phyloP scores from a whole-genome alignment of 2,888 invertebrate genomes.

The Orthosia incerta region DNA sequence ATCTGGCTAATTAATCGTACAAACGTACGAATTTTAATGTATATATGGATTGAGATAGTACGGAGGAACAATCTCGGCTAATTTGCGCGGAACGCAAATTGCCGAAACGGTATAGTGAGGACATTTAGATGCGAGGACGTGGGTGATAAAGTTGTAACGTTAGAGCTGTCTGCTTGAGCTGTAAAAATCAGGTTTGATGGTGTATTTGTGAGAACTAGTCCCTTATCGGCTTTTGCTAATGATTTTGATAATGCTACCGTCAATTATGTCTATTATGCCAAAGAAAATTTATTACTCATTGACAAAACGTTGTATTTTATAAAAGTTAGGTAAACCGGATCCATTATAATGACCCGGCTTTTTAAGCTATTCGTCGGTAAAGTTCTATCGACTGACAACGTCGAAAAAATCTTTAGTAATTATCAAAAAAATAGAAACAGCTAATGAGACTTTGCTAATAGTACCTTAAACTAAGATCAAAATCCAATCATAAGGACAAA shows the following conservation, averaged over 20 bases:
- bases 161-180: conserved; percentile 2
- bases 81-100: conserved; percentile 66
- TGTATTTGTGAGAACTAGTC: neutral
- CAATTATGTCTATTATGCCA: too few species aligned
- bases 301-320: too few species aligned
- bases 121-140: conserved; percentile 15
- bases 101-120: conserved; percentile 56
- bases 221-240: neutral
- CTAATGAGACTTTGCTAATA: too few species aligned
- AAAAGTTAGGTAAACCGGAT: too few species aligned
- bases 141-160: conserved; percentile 34
- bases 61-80: conserved; percentile 62
- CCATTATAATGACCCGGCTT: too few species aligned
- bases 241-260: neutral
- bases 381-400: too few species aligned
- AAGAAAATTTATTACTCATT: too few species aligned
- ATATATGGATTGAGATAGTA: conserved; percentile 67
- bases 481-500: too few species aligned
- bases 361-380: too few species aligned
- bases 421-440: too few species aligned
- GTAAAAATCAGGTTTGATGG: neutral
- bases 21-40: conserved; percentile 75
- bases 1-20: conserved; percentile 88
- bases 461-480: too few species aligned
- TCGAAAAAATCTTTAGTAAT: too few species aligned